Evolutionary conservation across 2,797 vertebrate species (phyloP).

Genomic region (Notolepis coatsorum): DNA sequence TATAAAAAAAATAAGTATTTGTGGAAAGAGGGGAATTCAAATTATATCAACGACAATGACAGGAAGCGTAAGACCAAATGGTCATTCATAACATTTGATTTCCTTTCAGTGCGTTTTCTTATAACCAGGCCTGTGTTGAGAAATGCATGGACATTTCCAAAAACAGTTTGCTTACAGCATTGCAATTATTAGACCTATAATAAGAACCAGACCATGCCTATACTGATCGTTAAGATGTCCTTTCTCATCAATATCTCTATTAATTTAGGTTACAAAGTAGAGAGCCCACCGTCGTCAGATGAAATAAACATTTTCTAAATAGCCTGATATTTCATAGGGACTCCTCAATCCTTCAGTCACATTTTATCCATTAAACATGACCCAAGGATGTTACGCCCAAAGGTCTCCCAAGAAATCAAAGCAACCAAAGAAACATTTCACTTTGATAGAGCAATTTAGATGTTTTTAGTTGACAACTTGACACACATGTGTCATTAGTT

Average conservation of each 20-base stretch:
- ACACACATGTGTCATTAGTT: too few relatives aligned
- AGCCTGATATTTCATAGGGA: slow-evolving; percentile 9
- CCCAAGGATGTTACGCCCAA: slow-evolving; percentile 21
- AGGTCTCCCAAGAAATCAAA: slow-evolving; percentile 11
- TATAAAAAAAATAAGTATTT: too few relatives aligned
- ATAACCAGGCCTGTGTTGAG: background rate
- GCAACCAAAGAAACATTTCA: slow-evolving; percentile 29
- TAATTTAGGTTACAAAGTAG: background rate
- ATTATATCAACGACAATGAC: too few relatives aligned
- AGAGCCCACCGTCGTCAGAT: slow-evolving; percentile 5
- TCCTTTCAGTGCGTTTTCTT: too few relatives aligned
- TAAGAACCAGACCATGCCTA: background rate
- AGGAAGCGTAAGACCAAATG: too few relatives aligned
- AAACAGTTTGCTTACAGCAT: too few relatives aligned
- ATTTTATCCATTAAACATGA: slow-evolving; percentile 43
- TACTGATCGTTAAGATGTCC: background rate
- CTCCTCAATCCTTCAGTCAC: slow-evolving; percentile 12
- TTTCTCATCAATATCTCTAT: background rate
- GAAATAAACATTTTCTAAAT: slow-evolving; percentile 15
- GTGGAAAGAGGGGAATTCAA: too few relatives aligned
- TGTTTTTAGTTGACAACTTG: too few relatives aligned
- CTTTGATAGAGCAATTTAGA: too few relatives aligned
- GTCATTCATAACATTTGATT: too few relatives aligned
- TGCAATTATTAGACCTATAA: background rate
- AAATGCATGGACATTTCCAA: background rate